Evolutionary conservation across 2,888 invertebrate species (phyloP).

Genomic region (Drosophila neotestacea): DNA sequence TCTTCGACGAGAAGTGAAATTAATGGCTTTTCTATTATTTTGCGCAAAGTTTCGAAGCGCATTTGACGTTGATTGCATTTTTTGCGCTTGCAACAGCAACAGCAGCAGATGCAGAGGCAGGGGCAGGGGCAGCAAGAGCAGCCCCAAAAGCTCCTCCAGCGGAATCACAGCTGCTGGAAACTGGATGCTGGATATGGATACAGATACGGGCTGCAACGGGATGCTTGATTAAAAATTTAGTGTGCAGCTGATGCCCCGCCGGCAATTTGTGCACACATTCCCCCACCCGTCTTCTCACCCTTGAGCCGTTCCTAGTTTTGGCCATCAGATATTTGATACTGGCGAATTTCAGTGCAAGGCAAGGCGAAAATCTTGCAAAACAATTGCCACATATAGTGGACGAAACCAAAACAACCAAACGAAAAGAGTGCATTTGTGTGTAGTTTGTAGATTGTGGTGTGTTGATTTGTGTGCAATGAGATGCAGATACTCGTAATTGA

Average conservation of each 20-base stretch:
- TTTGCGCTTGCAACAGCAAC: conserved; percentile 58
- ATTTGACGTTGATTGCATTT: conserved; percentile 79
- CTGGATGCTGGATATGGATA: conserved; percentile 34
- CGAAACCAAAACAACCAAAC: conserved; percentile 26
- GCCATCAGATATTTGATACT: conserved; percentile 48
- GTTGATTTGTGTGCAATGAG: conserved; percentile 31
- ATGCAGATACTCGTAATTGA: conserved; percentile 31
- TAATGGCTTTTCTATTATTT: conserved; percentile 80
- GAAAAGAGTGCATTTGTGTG: conserved; percentile 30
- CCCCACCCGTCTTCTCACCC: not conserved
- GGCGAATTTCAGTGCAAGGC: conserved; percentile 22
- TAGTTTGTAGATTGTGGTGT: conserved; percentile 32
- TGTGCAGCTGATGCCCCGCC: conserved; percentile 63
- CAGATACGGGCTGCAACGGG: conserved; percentile 29
- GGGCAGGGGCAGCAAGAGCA: conserved; percentile 2
- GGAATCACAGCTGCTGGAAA: conserved; percentile 72
- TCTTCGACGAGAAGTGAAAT: conserved; percentile 80
- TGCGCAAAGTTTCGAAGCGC: conserved; percentile 79
- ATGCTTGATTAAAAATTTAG: conserved; percentile 79
- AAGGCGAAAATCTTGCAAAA: conserved; percentile 46
- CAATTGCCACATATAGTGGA: conserved; percentile 54
- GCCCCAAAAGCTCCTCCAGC: conserved; percentile 48
- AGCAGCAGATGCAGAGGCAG: not conserved
- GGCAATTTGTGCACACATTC: conserved; percentile 58
- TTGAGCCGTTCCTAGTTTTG: conserved; percentile 22